Evolutionary conservation across 2,113 vertebrate species (phyloP).

Genomic region (Conger conger): DNA sequence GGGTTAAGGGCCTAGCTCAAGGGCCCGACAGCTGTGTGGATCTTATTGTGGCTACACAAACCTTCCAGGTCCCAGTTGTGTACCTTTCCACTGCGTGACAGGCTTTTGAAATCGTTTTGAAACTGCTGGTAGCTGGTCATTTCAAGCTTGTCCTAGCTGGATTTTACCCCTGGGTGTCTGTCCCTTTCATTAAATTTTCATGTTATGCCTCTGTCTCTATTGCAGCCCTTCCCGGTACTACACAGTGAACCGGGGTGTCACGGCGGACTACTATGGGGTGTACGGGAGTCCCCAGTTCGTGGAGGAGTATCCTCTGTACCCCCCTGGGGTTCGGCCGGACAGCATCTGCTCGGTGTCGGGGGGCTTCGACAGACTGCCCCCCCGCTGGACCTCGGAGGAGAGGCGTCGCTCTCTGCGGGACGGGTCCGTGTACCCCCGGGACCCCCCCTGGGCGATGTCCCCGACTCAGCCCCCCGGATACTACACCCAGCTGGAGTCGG

Average conservation of each 20-base stretch:
- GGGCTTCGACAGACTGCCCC: conserved; percentile 75
- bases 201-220: conserved; percentile 1
- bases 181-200: neutral
- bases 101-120: too few species aligned
- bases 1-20: too few species aligned
- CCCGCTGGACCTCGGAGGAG: conserved; percentile 80
- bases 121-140: too few species aligned
- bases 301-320: conserved; percentile 86
- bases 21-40: too few species aligned
- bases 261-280: conserved; percentile 74
- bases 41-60: too few species aligned
- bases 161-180: too few species aligned
- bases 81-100: too few species aligned
- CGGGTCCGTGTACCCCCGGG: conserved; percentile 65
- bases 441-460: conserved; percentile 45
- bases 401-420: conserved; percentile 81
- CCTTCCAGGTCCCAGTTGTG: too few species aligned
- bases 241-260: conserved; percentile 68
- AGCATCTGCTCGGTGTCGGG: conserved; percentile 91
- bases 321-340: conserved; percentile 80
- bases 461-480: conserved; percentile 63
- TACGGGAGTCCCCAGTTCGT: conserved; percentile 75
- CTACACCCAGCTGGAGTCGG: conserved; percentile 72
- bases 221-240: conserved; percentile 83
- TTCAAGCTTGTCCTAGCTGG: too few species aligned